Percentiles rank a stretch among this genome's conserved stretches.
Conservation (phyloP, 1,140 invertebrate genomes). For the Ylistrum balloti region DNA sequence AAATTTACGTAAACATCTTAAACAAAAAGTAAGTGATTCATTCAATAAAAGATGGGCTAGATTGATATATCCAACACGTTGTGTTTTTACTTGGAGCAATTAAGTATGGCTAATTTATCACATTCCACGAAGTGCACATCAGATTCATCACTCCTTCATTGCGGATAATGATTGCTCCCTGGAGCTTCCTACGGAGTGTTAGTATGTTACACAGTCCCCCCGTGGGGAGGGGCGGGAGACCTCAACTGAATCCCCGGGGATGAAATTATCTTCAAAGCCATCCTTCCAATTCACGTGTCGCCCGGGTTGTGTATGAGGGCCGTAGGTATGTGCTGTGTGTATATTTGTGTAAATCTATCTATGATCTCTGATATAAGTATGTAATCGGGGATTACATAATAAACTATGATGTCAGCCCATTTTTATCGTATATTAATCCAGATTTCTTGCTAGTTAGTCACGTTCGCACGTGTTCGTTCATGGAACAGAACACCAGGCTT, state of each 20-base stretch:
- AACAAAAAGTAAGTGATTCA: neutral
- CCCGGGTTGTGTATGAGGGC: neutral
- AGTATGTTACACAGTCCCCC: neutral
- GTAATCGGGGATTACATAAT: neutral
- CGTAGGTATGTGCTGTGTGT: neutral
- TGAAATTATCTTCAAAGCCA: conserved; percentile 39
- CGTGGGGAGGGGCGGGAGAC: conserved; percentile 34
- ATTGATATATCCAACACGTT: neutral
- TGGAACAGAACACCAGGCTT: too few species aligned
- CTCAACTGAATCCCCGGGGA: conserved; percentile 1
- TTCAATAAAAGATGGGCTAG: neutral
- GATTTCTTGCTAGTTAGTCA: too few species aligned
- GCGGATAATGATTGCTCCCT: conserved; percentile 19
- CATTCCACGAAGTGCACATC: neutral
- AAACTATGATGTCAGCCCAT: neutral
- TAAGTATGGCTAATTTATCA: neutral
- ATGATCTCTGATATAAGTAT: neutral
- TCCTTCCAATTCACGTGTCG: neutral
- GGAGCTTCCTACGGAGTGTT: neutral
- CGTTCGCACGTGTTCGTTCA: too few species aligned
- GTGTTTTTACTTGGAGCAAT: neutral
- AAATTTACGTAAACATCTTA: neutral
- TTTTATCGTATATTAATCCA: neutral
- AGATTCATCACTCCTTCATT: neutral
- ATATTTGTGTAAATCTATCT: too few species aligned